phyloP scores from a whole-genome alignment of 2,888 invertebrate genomes.

The Tachystola acroxantha region DNA sequence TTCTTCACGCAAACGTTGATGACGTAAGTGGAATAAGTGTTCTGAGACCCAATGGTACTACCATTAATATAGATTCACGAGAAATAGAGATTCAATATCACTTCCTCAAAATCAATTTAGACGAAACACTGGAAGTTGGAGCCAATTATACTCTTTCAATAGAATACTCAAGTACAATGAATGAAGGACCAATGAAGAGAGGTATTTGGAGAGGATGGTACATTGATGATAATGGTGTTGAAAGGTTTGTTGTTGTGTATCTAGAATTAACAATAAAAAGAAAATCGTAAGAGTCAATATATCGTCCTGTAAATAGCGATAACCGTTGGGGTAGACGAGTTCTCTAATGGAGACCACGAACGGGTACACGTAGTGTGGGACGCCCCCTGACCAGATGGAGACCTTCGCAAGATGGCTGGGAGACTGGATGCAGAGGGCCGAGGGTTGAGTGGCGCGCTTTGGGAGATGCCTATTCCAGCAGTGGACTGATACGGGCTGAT shows the following conservation, averaged over 20 bases:
- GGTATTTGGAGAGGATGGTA: conserved; percentile 70
- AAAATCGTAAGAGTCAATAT: too few species aligned
- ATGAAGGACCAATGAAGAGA: conserved; percentile 65
- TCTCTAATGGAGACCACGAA: too few species aligned
- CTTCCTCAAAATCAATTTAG: conserved; percentile 55
- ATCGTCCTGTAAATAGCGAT: too few species aligned
- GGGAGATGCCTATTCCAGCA: too few species aligned
- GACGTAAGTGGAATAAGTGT: conserved; percentile 34
- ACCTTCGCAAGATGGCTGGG: too few species aligned
- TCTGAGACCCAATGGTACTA: conserved; percentile 17
- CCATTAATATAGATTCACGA: conserved; percentile 19
- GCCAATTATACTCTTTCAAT: conserved; percentile 60
- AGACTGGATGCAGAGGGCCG: too few species aligned
- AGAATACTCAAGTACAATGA: conserved; percentile 69
- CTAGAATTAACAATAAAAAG: too few species aligned
- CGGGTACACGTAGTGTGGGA: too few species aligned
- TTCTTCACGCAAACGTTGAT: conserved; percentile 70
- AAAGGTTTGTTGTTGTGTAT: conserved; percentile 52
- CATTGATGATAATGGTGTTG: conserved; percentile 41
- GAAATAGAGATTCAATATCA: conserved; percentile 53
- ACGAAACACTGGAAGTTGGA: conserved; percentile 29
- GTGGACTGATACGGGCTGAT: too few species aligned
- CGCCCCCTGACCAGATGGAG: too few species aligned
- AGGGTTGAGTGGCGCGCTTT: too few species aligned
- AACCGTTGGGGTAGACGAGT: too few species aligned